Evolutionary conservation across 2,797 vertebrate genomes (phyloP).

Genomic region (Pipistrellus pygmaeus): DNA sequence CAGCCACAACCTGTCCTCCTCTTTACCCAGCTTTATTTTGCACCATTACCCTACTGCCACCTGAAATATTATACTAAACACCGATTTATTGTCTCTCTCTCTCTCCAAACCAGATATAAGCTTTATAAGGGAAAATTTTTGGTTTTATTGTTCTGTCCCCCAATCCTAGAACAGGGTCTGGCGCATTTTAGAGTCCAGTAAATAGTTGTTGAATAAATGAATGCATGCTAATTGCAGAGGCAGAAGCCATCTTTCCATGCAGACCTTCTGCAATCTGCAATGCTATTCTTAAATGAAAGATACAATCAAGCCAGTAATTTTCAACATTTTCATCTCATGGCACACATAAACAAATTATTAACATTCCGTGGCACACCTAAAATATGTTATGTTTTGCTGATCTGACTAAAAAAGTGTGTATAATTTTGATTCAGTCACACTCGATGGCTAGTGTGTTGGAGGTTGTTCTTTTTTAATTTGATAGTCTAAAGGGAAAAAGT

Average conservation of each 20-base stretch:
- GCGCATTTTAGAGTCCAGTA: background rate
- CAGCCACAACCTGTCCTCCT: background rate
- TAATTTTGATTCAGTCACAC: background rate
- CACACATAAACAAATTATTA: background rate
- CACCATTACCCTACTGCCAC: background rate
- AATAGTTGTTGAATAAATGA: slow-evolving; percentile 1
- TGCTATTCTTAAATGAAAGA: background rate
- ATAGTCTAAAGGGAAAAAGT: background rate
- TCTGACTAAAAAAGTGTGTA: background rate
- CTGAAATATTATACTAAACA: background rate
- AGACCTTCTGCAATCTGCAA: background rate
- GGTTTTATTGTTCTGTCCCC: background rate
- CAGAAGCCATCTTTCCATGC: background rate
- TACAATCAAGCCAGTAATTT: background rate
- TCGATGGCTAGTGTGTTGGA: background rate
- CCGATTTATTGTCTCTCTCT: background rate
- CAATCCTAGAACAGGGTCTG: background rate
- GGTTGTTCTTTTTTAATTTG: background rate
- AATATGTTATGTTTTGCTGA: background rate
- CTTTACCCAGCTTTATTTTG: background rate
- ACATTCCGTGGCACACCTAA: background rate
- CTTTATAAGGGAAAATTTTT: background rate
- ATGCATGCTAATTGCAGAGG: background rate
- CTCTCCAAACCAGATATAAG: background rate
- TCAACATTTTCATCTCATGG: background rate